These are phyloP conservation scores for Podarcis raffonei DNA, from an alignment of 2,113 vertebrate species.

Conservation along the genomic window DNA sequence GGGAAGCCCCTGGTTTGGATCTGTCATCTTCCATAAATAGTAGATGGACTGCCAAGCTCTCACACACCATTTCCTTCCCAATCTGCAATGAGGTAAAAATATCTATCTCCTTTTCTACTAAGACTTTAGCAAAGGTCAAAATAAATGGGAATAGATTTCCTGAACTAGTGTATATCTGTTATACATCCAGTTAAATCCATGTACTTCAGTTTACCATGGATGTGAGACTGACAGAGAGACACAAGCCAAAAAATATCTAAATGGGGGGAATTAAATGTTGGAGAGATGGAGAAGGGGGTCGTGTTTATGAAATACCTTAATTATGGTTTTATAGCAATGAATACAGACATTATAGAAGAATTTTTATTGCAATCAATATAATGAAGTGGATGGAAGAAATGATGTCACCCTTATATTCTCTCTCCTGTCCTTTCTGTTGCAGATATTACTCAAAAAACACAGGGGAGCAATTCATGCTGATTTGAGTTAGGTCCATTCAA, in stretches of 20 bases:
- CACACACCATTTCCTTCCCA: not conserved
- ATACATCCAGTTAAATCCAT: not conserved
- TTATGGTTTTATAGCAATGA: conserved; percentile 59
- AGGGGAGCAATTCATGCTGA: not conserved
- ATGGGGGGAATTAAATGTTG: too few species aligned
- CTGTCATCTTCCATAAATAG: not conserved
- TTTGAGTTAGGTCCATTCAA: not conserved
- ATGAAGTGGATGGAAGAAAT: conserved; percentile 35
- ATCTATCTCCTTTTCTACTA: not conserved
- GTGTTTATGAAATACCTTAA: conserved; percentile 25
- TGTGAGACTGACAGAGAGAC: too few species aligned
- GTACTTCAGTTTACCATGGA: too few species aligned
- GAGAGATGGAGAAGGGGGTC: not conserved
- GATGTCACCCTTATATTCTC: not conserved
- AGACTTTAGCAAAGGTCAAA: not conserved
- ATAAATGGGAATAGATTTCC: not conserved
- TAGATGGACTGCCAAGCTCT: not conserved
- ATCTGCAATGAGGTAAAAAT: not conserved
- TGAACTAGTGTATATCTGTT: not conserved
- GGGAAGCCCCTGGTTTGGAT: not conserved
- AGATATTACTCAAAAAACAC: not conserved
- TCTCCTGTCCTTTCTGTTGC: conserved; percentile 34
- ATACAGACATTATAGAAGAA: conserved; percentile 52
- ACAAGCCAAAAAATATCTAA: too few species aligned
- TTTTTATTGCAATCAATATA: conserved; percentile 31